These are phyloP conservation scores for Apistogramma diplotaenia DNA, from an alignment of 2,113 vertebrate genomes.

Conservation along the genomic window DNA sequence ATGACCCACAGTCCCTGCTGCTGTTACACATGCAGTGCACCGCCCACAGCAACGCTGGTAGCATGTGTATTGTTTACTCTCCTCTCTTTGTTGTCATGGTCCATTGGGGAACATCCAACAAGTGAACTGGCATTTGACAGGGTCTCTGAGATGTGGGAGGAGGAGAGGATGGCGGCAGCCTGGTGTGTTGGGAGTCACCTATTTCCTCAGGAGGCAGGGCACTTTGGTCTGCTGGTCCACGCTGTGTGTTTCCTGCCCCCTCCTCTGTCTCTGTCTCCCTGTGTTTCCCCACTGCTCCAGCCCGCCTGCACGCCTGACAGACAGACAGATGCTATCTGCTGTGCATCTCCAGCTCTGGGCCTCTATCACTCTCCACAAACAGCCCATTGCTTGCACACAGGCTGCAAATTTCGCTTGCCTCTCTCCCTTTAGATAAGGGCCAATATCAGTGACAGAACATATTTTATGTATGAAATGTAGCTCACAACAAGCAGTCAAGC, in stretches of 20 bases:
- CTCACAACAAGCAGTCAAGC: slow-evolving; percentile 93
- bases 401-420: slow-evolving; percentile 88
- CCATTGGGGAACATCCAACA: slow-evolving; percentile 64
- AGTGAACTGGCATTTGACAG: slow-evolving; percentile 68
- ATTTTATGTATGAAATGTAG: slow-evolving; percentile 98
- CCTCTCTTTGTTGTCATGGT: slow-evolving; percentile 51
- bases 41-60: slow-evolving; percentile 20
- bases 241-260: slow-evolving; percentile 9
- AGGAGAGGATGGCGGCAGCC: background rate
- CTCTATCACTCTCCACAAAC: slow-evolving; percentile 87
- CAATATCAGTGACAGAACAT: slow-evolving; percentile 94
- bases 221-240: slow-evolving; percentile 56
- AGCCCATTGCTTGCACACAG: slow-evolving; percentile 83
- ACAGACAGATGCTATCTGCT: slow-evolving; percentile 85
- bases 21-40: background rate
- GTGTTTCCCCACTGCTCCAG: slow-evolving; percentile 56
- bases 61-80: slow-evolving; percentile 54
- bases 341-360: slow-evolving; percentile 82
- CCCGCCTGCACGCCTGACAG: slow-evolving; percentile 76
- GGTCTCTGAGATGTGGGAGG: slow-evolving; percentile 52
- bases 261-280: slow-evolving; percentile 37
- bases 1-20: slow-evolving; percentile 20
- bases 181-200: slow-evolving; percentile 62
- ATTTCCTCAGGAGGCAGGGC: slow-evolving; percentile 61
- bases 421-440: slow-evolving; percentile 92